phyloP scores from a whole-genome alignment of 2,113 vertebrate genomes.

The Pluvianellus socialis region DNA sequence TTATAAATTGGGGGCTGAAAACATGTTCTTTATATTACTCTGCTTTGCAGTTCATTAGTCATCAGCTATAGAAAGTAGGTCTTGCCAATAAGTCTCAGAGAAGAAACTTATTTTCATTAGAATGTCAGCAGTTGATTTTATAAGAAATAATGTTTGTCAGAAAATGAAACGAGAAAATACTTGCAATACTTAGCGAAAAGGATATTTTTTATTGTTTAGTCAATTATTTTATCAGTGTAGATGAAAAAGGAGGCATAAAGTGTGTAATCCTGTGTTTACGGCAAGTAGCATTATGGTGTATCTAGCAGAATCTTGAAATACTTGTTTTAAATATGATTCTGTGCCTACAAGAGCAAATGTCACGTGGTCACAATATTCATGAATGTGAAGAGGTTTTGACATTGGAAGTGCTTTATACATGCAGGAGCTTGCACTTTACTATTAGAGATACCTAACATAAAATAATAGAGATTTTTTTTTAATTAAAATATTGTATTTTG shows the following conservation, averaged over 20 bases:
- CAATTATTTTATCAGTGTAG: background rate
- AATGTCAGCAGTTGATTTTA: background rate
- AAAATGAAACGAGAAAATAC: background rate
- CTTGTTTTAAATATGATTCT: background rate
- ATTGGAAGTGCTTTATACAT: background rate
- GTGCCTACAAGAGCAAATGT: background rate
- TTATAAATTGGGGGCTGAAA: background rate
- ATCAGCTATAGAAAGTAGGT: background rate
- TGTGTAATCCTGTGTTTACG: background rate
- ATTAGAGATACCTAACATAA: background rate
- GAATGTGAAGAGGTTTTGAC: background rate
- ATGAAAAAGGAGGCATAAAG: background rate
- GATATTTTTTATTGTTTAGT: background rate
- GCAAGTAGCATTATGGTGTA: background rate
- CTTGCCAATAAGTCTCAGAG: background rate
- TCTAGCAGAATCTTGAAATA: background rate
- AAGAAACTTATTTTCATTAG: background rate
- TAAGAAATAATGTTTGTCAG: background rate
- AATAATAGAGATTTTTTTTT: background rate
- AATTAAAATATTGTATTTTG: background rate
- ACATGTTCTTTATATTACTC: background rate
- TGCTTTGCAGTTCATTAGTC: background rate
- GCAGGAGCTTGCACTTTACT: background rate
- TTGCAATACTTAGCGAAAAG: background rate
- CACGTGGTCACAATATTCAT: background rate